These are phyloP conservation scores for Halictus quadricinctus DNA, from an alignment of 2,888 invertebrate genomes.

Conservation along the genomic window DNA sequence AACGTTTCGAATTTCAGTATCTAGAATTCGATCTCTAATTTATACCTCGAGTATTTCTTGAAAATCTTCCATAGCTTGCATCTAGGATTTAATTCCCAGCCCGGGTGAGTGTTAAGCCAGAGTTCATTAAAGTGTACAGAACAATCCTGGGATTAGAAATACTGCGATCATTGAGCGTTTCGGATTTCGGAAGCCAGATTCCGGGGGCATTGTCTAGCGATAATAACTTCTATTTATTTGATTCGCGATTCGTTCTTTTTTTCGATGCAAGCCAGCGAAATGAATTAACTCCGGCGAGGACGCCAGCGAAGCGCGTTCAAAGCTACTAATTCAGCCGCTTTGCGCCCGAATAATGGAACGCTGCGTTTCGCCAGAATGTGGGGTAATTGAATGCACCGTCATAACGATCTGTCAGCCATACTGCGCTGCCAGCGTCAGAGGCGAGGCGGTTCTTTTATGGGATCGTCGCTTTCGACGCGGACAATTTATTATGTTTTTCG, in stretches of 20 bases:
- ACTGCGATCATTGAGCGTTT: neutral
- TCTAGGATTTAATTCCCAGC: neutral
- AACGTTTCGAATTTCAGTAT: too few species aligned
- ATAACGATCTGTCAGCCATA: constrained; percentile 56
- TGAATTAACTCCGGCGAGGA: neutral
- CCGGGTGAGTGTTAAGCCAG: neutral
- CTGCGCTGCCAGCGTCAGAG: constrained; percentile 64
- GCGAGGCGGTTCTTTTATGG: constrained; percentile 57
- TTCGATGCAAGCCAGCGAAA: neutral
- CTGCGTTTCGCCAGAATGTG: constrained; percentile 44
- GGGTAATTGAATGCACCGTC: constrained; percentile 66
- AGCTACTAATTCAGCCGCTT: constrained; percentile 31
- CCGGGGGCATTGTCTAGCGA: neutral
- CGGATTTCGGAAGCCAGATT: neutral
- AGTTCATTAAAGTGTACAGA: neutral
- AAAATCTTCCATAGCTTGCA: neutral
- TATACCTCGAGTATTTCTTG: too few species aligned
- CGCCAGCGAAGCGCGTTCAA: constrained; percentile 9
- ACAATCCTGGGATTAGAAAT: neutral
- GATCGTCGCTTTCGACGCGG: constrained; percentile 62
- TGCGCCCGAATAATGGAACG: constrained; percentile 18
- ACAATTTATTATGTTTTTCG: constrained; percentile 74
- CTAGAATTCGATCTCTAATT: too few species aligned
- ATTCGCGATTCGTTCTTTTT: neutral
- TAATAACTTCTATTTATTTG: neutral